These are phyloP conservation scores for Xenopus borealis DNA, from an alignment of 2,113 vertebrate genomes.

Conservation along the genomic window DNA sequence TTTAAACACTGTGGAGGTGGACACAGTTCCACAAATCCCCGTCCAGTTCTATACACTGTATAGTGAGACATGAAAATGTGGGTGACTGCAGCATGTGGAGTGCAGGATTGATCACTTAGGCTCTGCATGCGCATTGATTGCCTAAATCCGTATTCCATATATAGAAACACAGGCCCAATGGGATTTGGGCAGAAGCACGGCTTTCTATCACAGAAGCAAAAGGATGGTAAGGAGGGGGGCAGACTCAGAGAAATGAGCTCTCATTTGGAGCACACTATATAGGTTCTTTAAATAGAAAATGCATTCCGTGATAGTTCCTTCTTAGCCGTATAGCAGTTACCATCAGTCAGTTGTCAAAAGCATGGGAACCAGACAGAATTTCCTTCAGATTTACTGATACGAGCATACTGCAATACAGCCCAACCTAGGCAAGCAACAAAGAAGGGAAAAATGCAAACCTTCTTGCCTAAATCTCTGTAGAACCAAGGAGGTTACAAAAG, in stretches of 20 bases:
- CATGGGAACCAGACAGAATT: neutral
- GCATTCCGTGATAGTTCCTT: neutral
- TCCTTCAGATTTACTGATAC: neutral
- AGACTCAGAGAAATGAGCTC: neutral
- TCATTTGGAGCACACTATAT: neutral
- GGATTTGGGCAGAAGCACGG: neutral
- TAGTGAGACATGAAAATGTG: neutral
- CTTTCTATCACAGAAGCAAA: constrained; percentile 7
- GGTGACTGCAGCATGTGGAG: neutral
- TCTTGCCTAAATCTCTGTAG: neutral
- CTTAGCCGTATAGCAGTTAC: neutral
- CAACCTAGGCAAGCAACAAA: neutral
- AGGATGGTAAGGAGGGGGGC: neutral
- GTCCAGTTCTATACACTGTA: neutral
- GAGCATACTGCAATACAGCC: neutral
- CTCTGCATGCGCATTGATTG: constrained; percentile 13
- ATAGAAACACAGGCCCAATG: constrained; percentile 21
- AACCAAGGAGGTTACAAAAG: neutral
- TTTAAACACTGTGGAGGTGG: no score
- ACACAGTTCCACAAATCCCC: no score
- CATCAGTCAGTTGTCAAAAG: neutral
- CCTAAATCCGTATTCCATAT: constrained; percentile 33
- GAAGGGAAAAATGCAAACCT: neutral
- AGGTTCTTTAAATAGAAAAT: neutral
- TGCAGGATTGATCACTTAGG: constrained; percentile 13